Base-by-base conservation (phyloP, 1,140 invertebrate species). In the Brachionus paranguensis region DNA sequence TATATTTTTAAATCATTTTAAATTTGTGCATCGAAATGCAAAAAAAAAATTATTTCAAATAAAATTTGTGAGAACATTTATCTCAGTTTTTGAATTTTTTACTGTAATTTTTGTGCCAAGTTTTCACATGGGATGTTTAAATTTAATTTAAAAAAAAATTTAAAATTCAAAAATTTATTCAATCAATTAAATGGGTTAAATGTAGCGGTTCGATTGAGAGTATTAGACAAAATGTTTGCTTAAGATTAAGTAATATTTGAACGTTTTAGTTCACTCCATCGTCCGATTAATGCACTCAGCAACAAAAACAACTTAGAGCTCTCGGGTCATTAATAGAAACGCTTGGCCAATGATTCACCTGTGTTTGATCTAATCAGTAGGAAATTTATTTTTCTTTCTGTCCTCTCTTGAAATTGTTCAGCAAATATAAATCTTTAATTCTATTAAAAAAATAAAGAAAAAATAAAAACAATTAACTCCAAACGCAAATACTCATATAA, bases 301-400 rank as follows among this genome's bases (percentile, higher is more conserved):
- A 68, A 68, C n/a, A 14, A 68, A 68, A 68, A 60, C 53, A 60
- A 60, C 53, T 60, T 24, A 60, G 20, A 20, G 53, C 53, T 20
- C 53, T 60, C 53, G 53, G 53, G 53, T 60, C 53, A 60, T 60
- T 60, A 60, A 60, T 8, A 60, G n/a, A 60, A 55, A 33, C 14
- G 29, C 33, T 68, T 72, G 43, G 37, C 37, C 68, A 43, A 72
- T 72, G 68, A 41, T 45, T 72, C 68, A 72, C 68, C 68, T 72
- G 68, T 72, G 37, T 72, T 72, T 72, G 68, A 72, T 72, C 68
- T 72, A 72, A 41, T 72, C 68, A 72, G 68, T 72, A 72, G 68
- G 68, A 20, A 72, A 72, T 72, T 72, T 72, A 24, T 72, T 72
- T 72, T 72, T 72, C 29, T 72, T 72, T 72, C 27, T 33, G 14